Conservation (phyloP, 2,113 vertebrate genomes). For the Ceyx melanurus region DNA sequence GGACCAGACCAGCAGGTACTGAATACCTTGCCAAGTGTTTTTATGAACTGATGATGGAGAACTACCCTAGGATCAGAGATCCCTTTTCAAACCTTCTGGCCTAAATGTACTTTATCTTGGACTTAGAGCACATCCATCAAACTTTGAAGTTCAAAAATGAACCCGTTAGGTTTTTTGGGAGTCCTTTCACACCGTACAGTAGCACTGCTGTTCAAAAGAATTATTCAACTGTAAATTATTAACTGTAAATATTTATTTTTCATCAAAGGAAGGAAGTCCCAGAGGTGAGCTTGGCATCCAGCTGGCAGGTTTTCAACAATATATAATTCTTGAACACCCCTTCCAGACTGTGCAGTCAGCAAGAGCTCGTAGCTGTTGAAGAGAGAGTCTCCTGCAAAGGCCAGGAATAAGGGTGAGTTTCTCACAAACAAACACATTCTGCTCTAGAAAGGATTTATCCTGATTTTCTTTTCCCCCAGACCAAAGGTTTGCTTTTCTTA, state of each 20-base stretch:
- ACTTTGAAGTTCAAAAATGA: constrained; percentile 5
- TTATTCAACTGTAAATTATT: neutral
- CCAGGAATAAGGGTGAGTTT: neutral
- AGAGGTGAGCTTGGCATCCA: constrained; percentile 26
- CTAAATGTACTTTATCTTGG: constrained; percentile 46
- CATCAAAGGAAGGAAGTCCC: constrained; percentile 35
- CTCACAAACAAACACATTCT: neutral
- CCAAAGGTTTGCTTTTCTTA: neutral
- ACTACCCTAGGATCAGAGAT: neutral
- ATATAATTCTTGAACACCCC: neutral
- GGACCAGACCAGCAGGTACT: neutral
- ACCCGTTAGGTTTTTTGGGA: neutral
- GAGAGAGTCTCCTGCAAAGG: neutral
- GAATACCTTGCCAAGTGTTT: constrained; percentile 1
- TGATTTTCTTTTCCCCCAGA: neutral
- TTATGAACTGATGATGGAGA: constrained; percentile 38
- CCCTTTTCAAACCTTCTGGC: constrained; percentile 33
- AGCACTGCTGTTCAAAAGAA: constrained; percentile 26
- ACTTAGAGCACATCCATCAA: neutral
- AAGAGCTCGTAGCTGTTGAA: constrained; percentile 14
- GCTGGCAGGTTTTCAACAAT: neutral
- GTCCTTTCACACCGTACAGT: neutral
- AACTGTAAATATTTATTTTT: constrained; percentile 58
- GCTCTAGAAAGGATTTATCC: neutral
- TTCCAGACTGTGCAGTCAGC: constrained; percentile 14